Percentiles rank a stretch among this genome's conserved stretches.
Evolutionary conservation across 37 sponge, comb jelly and placozoan genomes (phyloP).

Genomic region (Chondrilla cf. caribensis): DNA sequence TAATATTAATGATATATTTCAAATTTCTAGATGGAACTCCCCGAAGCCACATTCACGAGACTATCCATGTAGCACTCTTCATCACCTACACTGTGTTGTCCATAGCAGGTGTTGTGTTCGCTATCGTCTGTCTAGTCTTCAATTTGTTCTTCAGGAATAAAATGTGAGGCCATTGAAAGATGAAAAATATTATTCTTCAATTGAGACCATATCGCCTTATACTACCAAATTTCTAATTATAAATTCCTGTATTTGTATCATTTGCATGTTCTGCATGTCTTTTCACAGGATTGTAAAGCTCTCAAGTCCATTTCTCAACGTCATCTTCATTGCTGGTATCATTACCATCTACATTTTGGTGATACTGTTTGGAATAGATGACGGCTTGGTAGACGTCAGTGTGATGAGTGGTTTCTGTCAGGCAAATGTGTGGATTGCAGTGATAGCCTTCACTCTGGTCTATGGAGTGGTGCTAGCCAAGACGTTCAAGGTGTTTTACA

Average conservation of each 20-base stretch:
- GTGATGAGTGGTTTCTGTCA: constrained; percentile 11
- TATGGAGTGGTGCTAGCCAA: constrained; percentile 67
- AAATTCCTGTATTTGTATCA: no score
- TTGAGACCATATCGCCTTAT: no score
- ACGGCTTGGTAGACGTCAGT: background rate
- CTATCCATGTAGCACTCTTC: constrained; percentile 35
- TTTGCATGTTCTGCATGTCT: no score
- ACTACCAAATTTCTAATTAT: no score
- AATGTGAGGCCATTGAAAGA: constrained; percentile 28
- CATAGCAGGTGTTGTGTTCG: constrained; percentile 50
- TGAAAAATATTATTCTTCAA: no score
- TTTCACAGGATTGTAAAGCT: constrained; percentile 25
- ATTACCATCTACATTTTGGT: constrained; percentile 48
- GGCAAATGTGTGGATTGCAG: constrained; percentile 46
- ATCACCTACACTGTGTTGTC: constrained; percentile 34
- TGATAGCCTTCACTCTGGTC: constrained; percentile 53
- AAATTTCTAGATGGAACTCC: constrained; percentile 27
- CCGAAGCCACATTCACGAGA: constrained; percentile 26
- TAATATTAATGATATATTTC: no score
- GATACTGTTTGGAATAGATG: constrained; percentile 70
- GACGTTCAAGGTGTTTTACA: constrained; percentile 64
- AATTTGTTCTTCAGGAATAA: constrained; percentile 45
- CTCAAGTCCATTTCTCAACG: constrained; percentile 2
- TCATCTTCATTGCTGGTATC: constrained; percentile 14
- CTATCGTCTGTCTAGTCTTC: constrained; percentile 34